phyloP scores from a whole-genome alignment of 2,797 vertebrate genomes.

The Gila robusta region DNA sequence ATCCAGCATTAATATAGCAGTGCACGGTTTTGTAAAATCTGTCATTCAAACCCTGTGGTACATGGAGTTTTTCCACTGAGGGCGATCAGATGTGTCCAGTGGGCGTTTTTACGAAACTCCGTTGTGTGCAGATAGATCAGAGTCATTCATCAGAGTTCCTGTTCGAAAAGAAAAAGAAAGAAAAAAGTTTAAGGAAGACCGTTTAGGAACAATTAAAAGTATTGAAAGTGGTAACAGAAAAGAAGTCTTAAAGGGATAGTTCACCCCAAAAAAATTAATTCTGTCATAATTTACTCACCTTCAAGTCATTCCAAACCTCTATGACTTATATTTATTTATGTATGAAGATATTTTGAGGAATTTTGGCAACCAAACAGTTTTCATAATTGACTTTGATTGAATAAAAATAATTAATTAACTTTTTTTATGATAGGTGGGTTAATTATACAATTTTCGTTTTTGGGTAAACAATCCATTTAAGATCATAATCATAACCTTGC shows the following conservation, averaged over 20 bases:
- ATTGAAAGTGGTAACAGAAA: not conserved
- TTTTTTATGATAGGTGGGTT: not conserved
- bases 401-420: not conserved
- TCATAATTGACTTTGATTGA: not conserved
- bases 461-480: not conserved
- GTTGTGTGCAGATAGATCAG: not conserved
- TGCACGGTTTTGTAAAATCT: not conserved
- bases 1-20: slow-evolving; percentile 66
- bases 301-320: not conserved
- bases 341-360: not conserved
- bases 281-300: not conserved
- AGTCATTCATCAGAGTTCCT: not conserved
- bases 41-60: not conserved
- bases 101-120: not conserved
- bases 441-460: not conserved
- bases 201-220: not conserved
- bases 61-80: not conserved
- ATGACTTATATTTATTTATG: not conserved
- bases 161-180: not conserved
- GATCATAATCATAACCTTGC: not conserved
- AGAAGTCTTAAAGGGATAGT: not conserved
- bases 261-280: too few species aligned
- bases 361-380: not conserved
- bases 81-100: not conserved
- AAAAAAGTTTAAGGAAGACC: too few species aligned